These are phyloP conservation scores for Enteromius paludinosus DNA, from an alignment of 2,797 vertebrate genomes.

Conservation along the genomic window DNA sequence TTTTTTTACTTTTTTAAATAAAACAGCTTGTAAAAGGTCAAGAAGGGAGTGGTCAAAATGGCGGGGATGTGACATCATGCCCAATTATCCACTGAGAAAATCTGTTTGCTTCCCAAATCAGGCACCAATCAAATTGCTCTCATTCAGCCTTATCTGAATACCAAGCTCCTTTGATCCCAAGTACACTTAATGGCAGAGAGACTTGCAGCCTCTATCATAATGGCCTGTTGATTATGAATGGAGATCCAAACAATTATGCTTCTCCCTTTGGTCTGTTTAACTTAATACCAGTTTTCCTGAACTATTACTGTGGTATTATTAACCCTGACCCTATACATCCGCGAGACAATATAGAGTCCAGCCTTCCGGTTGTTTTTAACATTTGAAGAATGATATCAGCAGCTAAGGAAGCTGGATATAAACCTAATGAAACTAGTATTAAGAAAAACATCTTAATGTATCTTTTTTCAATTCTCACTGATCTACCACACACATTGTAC, in stretches of 20 bases:
- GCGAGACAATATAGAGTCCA: background rate
- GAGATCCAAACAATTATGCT: constrained; percentile 49
- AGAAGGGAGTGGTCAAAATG: constrained; percentile 41
- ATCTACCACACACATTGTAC: constrained; percentile 40
- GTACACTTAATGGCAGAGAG: constrained; percentile 55
- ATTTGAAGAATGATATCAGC: background rate
- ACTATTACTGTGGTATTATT: constrained; percentile 51
- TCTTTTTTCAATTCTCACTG: background rate
- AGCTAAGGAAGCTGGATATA: background rate
- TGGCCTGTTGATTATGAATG: constrained; percentile 64
- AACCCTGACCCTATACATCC: constrained; percentile 28
- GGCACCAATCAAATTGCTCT: constrained; percentile 63
- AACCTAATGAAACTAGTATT: background rate
- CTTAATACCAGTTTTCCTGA: constrained; percentile 48
- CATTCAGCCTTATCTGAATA: constrained; percentile 64
- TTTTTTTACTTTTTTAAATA: constrained; percentile 7
- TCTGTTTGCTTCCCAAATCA: constrained; percentile 53
- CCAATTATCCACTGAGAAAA: constrained; percentile 59
- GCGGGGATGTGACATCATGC: constrained; percentile 54
- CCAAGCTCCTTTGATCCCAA: constrained; percentile 63
- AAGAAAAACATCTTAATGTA: constrained; percentile 41
- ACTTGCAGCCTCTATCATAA: constrained; percentile 60
- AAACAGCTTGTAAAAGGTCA: constrained; percentile 42
- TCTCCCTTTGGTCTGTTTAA: constrained; percentile 54
- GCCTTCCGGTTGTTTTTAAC: background rate